phyloP scores from a whole-genome alignment of 2,888 invertebrate genomes.

The Xanthorhoe spadicearia region DNA sequence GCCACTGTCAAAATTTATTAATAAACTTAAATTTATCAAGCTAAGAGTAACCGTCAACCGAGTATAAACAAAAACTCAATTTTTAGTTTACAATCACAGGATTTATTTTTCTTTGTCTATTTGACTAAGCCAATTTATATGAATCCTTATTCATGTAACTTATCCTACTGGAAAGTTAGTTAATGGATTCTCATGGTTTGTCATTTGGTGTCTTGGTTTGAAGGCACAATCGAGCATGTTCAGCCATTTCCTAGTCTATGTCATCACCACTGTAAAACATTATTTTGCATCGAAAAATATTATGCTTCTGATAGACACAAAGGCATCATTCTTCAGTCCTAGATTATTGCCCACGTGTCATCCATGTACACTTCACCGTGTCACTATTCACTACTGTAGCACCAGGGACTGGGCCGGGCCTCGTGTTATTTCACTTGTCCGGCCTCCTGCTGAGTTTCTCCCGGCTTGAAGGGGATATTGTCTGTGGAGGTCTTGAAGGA shows the following conservation, averaged over 20 bases:
- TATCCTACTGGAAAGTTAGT: slow-evolving; percentile 2
- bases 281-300: slow-evolving; percentile 23
- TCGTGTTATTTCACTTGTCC: slow-evolving; percentile 77
- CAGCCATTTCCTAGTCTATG: slow-evolving; percentile 5
- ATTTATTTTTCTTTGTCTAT: slow-evolving; percentile 42
- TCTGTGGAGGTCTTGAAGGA: slow-evolving; percentile 22
- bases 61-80: slow-evolving; percentile 47
- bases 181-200: slow-evolving; percentile 3
- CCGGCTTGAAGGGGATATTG: slow-evolving; percentile 64
- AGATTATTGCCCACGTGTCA: slow-evolving; percentile 9
- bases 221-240: slow-evolving; percentile 16
- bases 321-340: slow-evolving; percentile 1
- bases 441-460: slow-evolving; percentile 62
- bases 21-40: slow-evolving; percentile 31
- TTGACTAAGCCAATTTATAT: slow-evolving; percentile 43
- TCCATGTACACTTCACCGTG: slow-evolving; percentile 23
- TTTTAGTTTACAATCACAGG: slow-evolving; percentile 47
- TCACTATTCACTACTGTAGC: slow-evolving; percentile 38
- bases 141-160: slow-evolving; percentile 22
- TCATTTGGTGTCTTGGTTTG: background rate
- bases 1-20: no score
- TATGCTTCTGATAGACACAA: slow-evolving; percentile 17
- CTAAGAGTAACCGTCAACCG: slow-evolving; percentile 34
- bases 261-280: slow-evolving; percentile 19
- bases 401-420: slow-evolving; percentile 46